Evolutionary conservation across 2,113 vertebrate species (phyloP), one percentile per base, ranked within the genome.

Genomic region (Rhipidura dahli): DNA sequence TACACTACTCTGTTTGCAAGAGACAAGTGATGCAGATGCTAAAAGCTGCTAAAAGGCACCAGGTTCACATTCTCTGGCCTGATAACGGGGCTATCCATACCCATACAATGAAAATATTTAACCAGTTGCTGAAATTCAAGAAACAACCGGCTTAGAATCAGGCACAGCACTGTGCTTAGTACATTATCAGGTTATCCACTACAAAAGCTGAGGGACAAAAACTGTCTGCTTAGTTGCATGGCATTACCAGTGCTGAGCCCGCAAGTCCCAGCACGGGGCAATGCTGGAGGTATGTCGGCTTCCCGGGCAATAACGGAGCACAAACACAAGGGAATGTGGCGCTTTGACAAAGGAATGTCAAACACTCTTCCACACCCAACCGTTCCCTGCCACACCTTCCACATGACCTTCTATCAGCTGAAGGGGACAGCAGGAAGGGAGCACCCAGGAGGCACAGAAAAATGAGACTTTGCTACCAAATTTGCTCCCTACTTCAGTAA

Each of bases 341-440:
- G 0, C 44, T 59, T 50, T 1, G 0, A 19, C 40, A 84, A 39
- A 78, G 47, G 42, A 69, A 85, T 4, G 2, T 53, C 53, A 72
- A 79, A 59, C 23, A 18, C 18, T 19, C 33, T 30, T 66, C 26
- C 61, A 54, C 10, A 39, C 31, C 7, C 2, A 54, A 30, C 37
- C 2, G 1, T 23, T 37, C 53, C 28, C 4, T 35, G 39, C 13
- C 78, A 76, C 53, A 35, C 33, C 44, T 65, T 64, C 50, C 53
- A 9, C 0, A 6, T 0, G 1, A 47, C 54, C 45, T 70, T 45
- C 72, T 31, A 5, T 12, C 26, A 54, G 7, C 33, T 2, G 1
- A 66, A 45, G 35, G 17, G 15, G 39, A 35, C 5, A 37, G 37
- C 1, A 28, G 22, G 28, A 44, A 71, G 20, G 23, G 13, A 75